phyloP scores from a whole-genome alignment of 2,888 invertebrate genomes.

The Pharmacophagus antenor region DNA sequence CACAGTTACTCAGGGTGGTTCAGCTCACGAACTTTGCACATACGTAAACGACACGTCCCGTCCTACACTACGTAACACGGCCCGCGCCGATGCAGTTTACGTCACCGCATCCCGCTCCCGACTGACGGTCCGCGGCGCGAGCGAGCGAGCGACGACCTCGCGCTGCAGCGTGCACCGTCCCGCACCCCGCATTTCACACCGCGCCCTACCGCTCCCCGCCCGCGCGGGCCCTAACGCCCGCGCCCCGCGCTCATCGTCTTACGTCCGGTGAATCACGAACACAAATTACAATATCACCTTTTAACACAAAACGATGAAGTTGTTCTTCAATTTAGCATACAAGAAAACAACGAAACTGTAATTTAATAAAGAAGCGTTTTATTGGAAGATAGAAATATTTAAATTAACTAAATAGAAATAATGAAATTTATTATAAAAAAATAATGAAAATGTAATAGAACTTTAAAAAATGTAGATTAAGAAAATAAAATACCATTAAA shows the following conservation, averaged over 20 bases:
- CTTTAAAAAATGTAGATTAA: no score
- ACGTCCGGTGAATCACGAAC: conserved; percentile 71
- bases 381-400: background rate
- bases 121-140: conserved; percentile 66
- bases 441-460: no score
- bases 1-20: conserved; percentile 63
- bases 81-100: conserved; percentile 79
- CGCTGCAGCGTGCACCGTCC: conserved; percentile 76
- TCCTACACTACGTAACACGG: conserved; percentile 77
- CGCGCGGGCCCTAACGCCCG: conserved; percentile 35
- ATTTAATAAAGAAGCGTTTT: background rate
- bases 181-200: conserved; percentile 50
- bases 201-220: conserved; percentile 49
- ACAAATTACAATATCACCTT: conserved; percentile 37
- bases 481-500: no score
- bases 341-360: background rate
- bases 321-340: background rate
- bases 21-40: conserved; percentile 62
- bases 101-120: conserved; percentile 81
- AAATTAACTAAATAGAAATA: background rate
- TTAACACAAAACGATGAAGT: conserved; percentile 34
- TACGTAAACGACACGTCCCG: conserved; percentile 72
- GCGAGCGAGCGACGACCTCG: conserved; percentile 78
- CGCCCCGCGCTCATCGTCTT: conserved; percentile 55
- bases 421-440: background rate